phyloP scores from a whole-genome alignment of 2,113 vertebrate genomes.

The Halcyon malimbica region DNA sequence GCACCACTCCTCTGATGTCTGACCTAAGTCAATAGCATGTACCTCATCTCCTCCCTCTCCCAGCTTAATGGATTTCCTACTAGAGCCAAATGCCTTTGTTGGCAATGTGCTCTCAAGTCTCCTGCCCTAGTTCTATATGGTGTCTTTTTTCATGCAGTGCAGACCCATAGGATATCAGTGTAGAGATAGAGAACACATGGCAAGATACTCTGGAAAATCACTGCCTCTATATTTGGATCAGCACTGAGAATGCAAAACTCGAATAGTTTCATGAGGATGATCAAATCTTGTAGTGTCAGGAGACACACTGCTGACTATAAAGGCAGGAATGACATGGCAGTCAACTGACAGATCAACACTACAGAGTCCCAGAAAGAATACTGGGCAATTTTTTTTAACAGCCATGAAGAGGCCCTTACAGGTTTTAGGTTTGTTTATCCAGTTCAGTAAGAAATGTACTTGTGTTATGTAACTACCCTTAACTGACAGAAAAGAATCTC shows the following conservation, averaged over 20 bases:
- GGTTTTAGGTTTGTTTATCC: not conserved
- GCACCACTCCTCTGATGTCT: not conserved
- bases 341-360: not conserved
- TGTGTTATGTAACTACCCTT: not conserved
- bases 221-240: not conserved
- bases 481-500: not conserved
- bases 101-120: not conserved
- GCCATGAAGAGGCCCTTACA: not conserved
- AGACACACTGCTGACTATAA: rapidly evolving
- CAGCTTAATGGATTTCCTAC: not conserved
- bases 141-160: not conserved
- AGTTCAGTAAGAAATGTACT: not conserved
- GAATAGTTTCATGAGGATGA: not conserved
- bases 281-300: not conserved
- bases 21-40: not conserved
- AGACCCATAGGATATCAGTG: not conserved
- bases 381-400: not conserved
- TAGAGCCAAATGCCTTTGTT: not conserved
- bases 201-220: not conserved
- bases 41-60: not conserved
- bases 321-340: not conserved
- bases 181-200: not conserved
- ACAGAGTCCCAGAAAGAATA: not conserved
- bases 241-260: not conserved
- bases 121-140: not conserved